Evolutionary conservation across 2,797 vertebrate genomes (phyloP), one percentile per base, ranked within the genome.

Genomic region (Galagoides demidoff): DNA sequence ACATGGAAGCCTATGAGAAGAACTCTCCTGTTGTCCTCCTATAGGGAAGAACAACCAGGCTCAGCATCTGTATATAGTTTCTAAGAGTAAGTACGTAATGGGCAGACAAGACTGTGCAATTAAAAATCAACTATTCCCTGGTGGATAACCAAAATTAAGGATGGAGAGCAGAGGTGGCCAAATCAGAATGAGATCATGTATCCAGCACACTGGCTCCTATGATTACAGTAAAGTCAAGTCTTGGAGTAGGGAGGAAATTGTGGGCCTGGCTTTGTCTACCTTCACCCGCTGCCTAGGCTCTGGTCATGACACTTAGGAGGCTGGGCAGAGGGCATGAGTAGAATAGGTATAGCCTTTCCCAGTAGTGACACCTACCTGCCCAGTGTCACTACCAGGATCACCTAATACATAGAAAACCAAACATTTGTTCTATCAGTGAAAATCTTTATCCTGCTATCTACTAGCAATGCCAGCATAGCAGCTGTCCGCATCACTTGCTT

Each of bases 271-370:
- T 84, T 92, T 71, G 71, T 20, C 31, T 39, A 73, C 59, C 77
- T 90, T 84, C 25, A 37, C 74, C 52, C 70, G 68, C 61, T 92
- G 55, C 37, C 82, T 95, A 89, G 85, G 82, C 55, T 83, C 34
- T 29, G 84, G 57, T 64, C 82, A 66, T 14, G 81, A 43, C 14
- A 22, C 66, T 96, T 64, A 66, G 31, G 66, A 39, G 19, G 1
- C 23, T 94, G 57, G 27, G 39, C 27, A 71, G 25, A 79, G 29
- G 37, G 43, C 25, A 85, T 9, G 4, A 37, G 68, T 49, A 94
- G 29, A 93, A 73, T 0, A 71, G 29, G 66, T 66, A 68, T 19
- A 52, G 3, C 4, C 27, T 82, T 17, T 10, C 43, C 45, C 55
- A n/a, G n/a, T n/a, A n/a, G n/a, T n/a, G n/a, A n/a, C n/a, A 68